Conservation (phyloP, 1,140 invertebrate species). For the Drosophila repleta region DNA sequence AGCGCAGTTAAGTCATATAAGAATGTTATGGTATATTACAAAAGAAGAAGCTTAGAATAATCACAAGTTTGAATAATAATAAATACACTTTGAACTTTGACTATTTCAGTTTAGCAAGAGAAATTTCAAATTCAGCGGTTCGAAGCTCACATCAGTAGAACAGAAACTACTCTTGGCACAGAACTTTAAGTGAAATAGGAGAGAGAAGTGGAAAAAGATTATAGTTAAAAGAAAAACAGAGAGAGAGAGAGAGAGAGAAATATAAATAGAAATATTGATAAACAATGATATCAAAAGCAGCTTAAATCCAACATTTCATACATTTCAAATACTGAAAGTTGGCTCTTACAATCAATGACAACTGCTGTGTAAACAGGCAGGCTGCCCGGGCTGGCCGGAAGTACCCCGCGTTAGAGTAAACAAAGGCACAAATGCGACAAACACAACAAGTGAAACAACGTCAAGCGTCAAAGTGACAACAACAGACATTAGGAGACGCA, state of each 20-base stretch:
- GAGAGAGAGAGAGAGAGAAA: not conserved
- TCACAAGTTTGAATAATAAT: too few species aligned
- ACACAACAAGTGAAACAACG: constrained; percentile 45
- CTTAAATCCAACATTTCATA: not conserved
- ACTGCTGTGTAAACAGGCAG: not conserved
- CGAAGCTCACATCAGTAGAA: too few species aligned
- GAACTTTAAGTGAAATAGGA: not conserved
- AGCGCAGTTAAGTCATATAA: too few species aligned
- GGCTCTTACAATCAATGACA: not conserved
- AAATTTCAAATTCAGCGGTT: too few species aligned
- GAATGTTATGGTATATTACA: too few species aligned
- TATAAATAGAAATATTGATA: not conserved
- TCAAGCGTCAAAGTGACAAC: constrained; percentile 76
- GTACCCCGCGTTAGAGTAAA: constrained; percentile 15
- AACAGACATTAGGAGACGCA: constrained; percentile 67
- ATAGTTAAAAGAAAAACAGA: not conserved
- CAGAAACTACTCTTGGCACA: too few species aligned
- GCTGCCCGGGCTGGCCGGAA: constrained; percentile 10
- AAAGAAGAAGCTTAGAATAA: too few species aligned
- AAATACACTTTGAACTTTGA: too few species aligned
- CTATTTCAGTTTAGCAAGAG: too few species aligned
- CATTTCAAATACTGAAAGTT: not conserved
- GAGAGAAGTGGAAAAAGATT: not conserved
- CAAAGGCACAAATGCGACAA: constrained; percentile 6
- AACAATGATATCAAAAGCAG: not conserved